Evolutionary conservation across 2,888 invertebrate genomes (phyloP).

Genomic region (Callinectes sapidus): DNA sequence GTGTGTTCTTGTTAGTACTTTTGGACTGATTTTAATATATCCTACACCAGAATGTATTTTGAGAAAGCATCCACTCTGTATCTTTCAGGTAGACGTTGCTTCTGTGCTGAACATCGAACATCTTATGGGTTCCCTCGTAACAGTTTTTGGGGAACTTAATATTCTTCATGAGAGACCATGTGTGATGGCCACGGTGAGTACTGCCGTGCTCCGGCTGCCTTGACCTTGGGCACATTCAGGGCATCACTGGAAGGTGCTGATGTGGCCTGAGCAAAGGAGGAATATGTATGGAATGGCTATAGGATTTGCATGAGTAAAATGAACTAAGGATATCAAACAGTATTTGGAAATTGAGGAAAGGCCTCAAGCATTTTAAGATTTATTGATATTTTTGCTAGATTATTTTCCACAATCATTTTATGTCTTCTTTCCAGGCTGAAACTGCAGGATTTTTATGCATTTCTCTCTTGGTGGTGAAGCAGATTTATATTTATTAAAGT

Average conservation of each 20-base stretch:
- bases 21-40: neutral
- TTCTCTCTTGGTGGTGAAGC: neutral
- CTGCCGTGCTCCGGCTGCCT: neutral
- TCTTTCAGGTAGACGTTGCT: conserved; percentile 44
- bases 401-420: neutral
- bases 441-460: neutral
- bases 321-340: neutral
- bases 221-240: neutral
- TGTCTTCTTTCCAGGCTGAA: neutral
- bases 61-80: conserved; percentile 12
- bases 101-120: neutral
- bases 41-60: neutral
- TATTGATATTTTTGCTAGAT: neutral
- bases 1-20: neutral
- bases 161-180: neutral
- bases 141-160: conserved; percentile 52
- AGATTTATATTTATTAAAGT: neutral
- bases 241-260: neutral
- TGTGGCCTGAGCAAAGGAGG: neutral
- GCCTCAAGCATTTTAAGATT: neutral
- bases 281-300: neutral
- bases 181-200: conserved; percentile 55
- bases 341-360: neutral
- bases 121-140: conserved; percentile 36
- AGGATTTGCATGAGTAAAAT: neutral